A percentile compares a stretch with the other conserved stretches of the same genome.
These are phyloP conservation scores for Hydropsyche tenuis DNA, from an alignment of 1,140 invertebrate genomes.

Conservation along the genomic window DNA sequence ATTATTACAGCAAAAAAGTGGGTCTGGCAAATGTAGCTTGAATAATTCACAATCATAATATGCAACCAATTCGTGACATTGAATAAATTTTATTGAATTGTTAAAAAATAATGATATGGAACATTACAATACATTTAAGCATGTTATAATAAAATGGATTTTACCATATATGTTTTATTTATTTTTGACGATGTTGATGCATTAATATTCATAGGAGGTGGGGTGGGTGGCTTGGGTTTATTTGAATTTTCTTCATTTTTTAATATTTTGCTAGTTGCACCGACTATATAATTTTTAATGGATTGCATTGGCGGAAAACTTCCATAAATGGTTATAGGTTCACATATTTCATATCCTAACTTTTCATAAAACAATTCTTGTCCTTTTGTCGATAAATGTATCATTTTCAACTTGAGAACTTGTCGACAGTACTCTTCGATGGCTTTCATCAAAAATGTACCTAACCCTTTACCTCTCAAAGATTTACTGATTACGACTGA, in stretches of 20 bases:
- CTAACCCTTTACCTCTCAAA: slow-evolving; percentile 74
- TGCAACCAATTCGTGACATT: not conserved
- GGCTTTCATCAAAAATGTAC: slow-evolving; percentile 72
- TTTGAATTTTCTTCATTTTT: slow-evolving; percentile 7
- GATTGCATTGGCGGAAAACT: slow-evolving; percentile 35
- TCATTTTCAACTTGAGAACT: slow-evolving; percentile 65
- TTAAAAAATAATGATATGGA: not conserved
- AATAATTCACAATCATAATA: too few species aligned
- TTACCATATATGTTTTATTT: slow-evolving; percentile 47
- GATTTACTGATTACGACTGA: slow-evolving; percentile 76
- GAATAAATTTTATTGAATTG: slow-evolving; percentile 14
- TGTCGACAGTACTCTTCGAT: slow-evolving; percentile 73
- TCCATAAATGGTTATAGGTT: slow-evolving; percentile 73
- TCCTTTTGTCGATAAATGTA: slow-evolving; percentile 78
- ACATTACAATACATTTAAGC: slow-evolving; percentile 7
- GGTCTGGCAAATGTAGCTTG: slow-evolving; percentile 65
- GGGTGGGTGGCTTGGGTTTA: slow-evolving; percentile 40
- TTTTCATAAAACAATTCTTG: slow-evolving; percentile 79
- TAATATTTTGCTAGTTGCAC: not conserved
- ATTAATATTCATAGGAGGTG: slow-evolving; percentile 39
- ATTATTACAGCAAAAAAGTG: slow-evolving; percentile 73
- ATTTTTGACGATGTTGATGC: slow-evolving; percentile 19
- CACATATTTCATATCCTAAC: slow-evolving; percentile 73
- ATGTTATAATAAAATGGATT: slow-evolving; percentile 41
- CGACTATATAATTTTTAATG: slow-evolving; percentile 7